Percentiles rank a stretch among this genome's conserved stretches.
Evolutionary conservation across 2,888 invertebrate genomes (phyloP).

Genomic region (Eupithecia dodoneata): DNA sequence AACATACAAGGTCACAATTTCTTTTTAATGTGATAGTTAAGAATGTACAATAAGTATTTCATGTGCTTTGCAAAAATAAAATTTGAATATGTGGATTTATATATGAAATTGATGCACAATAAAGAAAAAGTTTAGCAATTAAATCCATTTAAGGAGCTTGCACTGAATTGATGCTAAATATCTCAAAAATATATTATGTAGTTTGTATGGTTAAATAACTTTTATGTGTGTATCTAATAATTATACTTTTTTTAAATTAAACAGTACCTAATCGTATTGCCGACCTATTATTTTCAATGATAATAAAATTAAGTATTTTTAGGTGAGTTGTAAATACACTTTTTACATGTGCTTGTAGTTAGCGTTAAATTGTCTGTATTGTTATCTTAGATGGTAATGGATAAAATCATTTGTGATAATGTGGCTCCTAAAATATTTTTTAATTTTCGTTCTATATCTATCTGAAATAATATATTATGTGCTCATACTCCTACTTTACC

Average conservation of each 20-base stretch:
- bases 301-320: constrained; percentile 7
- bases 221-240: constrained; percentile 15
- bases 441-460: not conserved
- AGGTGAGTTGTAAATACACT: constrained; percentile 29
- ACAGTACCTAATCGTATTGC: constrained; percentile 11
- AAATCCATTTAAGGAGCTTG: constrained; percentile 20
- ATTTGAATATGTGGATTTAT: constrained; percentile 5
- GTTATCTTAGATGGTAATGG: not conserved
- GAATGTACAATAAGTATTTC: not conserved
- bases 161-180: constrained; percentile 17
- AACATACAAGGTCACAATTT: not conserved
- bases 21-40: not conserved
- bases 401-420: not conserved
- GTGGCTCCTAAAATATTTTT: not conserved
- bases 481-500: too few relatives aligned
- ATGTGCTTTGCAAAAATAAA: not conserved
- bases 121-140: constrained; percentile 13
- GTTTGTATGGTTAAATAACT: constrained; percentile 20
- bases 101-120: constrained; percentile 22
- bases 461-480: not conserved
- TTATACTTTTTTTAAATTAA: constrained; percentile 20
- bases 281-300: not conserved
- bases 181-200: constrained; percentile 15
- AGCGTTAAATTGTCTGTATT: not conserved
- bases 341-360: constrained; percentile 25